Percentiles rank a stretch among this genome's conserved stretches.
These are phyloP conservation scores for Sinodicranocentrus sp. DNA, from an alignment of 2,888 invertebrate species.

Conservation along the genomic window DNA sequence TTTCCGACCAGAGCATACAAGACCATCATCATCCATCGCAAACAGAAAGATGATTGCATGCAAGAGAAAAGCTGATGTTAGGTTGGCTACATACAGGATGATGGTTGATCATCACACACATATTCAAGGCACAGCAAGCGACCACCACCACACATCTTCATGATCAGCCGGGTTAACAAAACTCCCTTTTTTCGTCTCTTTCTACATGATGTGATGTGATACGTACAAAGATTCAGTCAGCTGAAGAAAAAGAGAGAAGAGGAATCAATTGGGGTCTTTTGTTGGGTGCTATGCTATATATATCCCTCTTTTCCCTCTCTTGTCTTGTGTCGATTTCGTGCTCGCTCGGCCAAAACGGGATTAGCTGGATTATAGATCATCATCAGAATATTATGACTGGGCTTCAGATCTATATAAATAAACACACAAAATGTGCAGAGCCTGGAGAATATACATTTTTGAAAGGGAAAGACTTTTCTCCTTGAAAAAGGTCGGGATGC, in stretches of 20 bases:
- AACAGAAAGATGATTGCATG: constrained; percentile 5
- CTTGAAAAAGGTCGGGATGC: constrained; percentile 46
- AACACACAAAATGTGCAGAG: neutral
- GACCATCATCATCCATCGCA: constrained; percentile 36
- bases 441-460: neutral
- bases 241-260: constrained; percentile 5
- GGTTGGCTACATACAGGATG: neutral
- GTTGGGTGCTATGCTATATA: constrained; percentile 2
- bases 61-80: neutral
- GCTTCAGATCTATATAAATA: neutral
- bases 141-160: constrained; percentile 17
- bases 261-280: constrained; percentile 23
- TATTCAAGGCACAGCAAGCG: neutral
- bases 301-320: neutral
- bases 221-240: neutral
- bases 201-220: neutral
- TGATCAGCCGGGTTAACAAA: neutral
- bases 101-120: constrained; percentile 7
- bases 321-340: constrained; percentile 58
- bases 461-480: neutral
- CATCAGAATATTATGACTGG: neutral
- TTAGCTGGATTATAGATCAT: constrained; percentile 49
- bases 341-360: constrained; percentile 48
- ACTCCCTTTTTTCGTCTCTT: neutral
- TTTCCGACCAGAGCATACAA: constrained; percentile 15